A percentile compares a stretch with the other conserved stretches of the same genome.
phyloP scores from a whole-genome alignment of 2,888 invertebrate species.

The Acrocera orbiculus region DNA sequence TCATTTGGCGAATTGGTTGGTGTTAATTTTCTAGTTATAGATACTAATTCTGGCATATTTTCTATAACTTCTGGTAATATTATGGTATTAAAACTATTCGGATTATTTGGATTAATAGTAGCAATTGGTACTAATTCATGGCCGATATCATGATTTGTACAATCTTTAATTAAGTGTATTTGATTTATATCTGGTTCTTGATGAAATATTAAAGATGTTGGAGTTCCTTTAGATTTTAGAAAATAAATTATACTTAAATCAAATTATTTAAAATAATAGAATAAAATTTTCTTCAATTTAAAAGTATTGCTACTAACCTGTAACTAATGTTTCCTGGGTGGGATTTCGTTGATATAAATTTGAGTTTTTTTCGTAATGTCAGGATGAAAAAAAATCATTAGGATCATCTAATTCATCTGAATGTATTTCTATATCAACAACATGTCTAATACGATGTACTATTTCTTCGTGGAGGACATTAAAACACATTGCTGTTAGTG shows the following conservation, averaged over 20 bases:
- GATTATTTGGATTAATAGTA: slow-evolving; percentile 28
- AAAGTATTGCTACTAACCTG: slow-evolving; percentile 19
- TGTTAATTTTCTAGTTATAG: slow-evolving; percentile 3
- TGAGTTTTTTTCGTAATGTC: slow-evolving; percentile 28
- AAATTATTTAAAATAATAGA: not conserved
- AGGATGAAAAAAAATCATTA: slow-evolving; percentile 23
- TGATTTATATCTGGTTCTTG: slow-evolving; percentile 20
- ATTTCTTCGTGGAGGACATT: slow-evolving; percentile 80
- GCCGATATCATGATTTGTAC: slow-evolving; percentile 20
- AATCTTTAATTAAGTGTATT: slow-evolving; percentile 29
- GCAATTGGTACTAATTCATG: slow-evolving; percentile 32
- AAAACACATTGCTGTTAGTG: slow-evolving; percentile 78
- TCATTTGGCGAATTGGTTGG: slow-evolving; percentile 3
- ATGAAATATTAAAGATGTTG: slow-evolving; percentile 32
- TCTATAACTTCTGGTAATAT: slow-evolving; percentile 13
- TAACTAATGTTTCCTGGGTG: slow-evolving; percentile 39
- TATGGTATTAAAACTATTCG: slow-evolving; percentile 2
- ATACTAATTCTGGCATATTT: slow-evolving; percentile 12
- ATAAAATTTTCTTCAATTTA: too few species aligned
- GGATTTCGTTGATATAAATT: slow-evolving; percentile 36
- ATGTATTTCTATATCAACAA: slow-evolving; percentile 27
- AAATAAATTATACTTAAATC: not conserved
- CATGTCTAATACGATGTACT: slow-evolving; percentile 59
- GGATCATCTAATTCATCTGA: slow-evolving; percentile 12
- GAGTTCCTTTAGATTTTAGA: slow-evolving; percentile 28